Evolutionary conservation across 2,113 vertebrate genomes (phyloP).

Genomic region (Eclectus roratus): DNA sequence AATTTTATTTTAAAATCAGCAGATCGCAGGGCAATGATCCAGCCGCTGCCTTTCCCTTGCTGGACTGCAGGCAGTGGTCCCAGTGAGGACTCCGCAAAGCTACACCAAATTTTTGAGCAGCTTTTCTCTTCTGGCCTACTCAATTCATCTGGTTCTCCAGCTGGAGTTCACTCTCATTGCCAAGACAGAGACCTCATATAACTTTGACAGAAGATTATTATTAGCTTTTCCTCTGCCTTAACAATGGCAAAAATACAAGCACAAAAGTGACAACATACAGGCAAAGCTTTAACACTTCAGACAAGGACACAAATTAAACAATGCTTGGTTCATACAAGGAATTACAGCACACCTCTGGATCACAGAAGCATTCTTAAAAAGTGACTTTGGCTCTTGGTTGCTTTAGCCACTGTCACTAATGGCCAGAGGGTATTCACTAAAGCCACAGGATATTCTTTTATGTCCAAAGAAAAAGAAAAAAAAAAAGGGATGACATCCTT

Average conservation of each 20-base stretch:
- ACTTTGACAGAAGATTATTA: slow-evolving; percentile 1
- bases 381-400: neutral
- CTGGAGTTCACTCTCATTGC: neutral
- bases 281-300: slow-evolving; percentile 14
- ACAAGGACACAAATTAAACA: neutral
- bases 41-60: neutral
- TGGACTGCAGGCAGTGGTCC: neutral
- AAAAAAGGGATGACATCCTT: neutral
- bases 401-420: neutral
- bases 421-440: neutral
- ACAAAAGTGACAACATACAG: neutral
- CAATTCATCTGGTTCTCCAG: neutral
- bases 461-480: neutral
- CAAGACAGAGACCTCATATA: slow-evolving; percentile 23
- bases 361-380: neutral
- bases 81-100: neutral
- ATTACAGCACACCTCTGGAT: neutral
- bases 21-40: slow-evolving; percentile 32
- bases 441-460: neutral
- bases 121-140: neutral
- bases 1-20: slow-evolving; percentile 16
- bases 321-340: neutral
- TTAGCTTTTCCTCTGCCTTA: slow-evolving; percentile 40
- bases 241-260: slow-evolving; percentile 11
- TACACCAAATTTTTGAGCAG: neutral